Percentiles rank a stretch among this genome's conserved stretches.
Conservation (phyloP, 2,797 vertebrate genomes). For the Loriculus beryllinus region DNA sequence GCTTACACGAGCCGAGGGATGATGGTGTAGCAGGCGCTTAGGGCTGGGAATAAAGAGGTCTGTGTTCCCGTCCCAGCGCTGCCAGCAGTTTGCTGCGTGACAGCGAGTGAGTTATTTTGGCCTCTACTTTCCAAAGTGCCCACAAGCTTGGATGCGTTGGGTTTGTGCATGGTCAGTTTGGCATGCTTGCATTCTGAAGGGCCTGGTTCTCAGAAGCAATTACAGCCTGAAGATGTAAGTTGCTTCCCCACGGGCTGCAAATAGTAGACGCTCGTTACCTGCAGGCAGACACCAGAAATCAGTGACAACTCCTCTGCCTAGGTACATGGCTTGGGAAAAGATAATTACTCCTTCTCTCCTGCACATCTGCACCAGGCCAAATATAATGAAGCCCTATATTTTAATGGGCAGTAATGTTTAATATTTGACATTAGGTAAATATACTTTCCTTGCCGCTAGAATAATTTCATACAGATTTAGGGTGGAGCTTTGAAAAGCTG, state of each 20-base stretch:
- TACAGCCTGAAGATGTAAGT: not conserved
- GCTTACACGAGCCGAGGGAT: fast-evolving
- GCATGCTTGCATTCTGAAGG: not conserved
- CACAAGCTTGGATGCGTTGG: not conserved
- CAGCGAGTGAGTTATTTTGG: not conserved
- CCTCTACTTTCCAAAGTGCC: not conserved
- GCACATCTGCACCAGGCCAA: slow-evolving; percentile 45
- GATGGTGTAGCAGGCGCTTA: fast-evolving
- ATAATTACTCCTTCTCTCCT: slow-evolving; percentile 52
- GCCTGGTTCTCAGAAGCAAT: not conserved
- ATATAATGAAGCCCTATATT: slow-evolving; percentile 57
- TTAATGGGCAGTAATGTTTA: slow-evolving; percentile 58
- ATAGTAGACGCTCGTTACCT: not conserved
- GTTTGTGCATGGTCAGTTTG: not conserved
- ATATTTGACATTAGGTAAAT: slow-evolving; percentile 61
- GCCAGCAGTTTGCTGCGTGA: not conserved
- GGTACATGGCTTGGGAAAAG: not conserved
- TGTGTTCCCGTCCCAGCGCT: not conserved
- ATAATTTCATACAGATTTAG: slow-evolving; percentile 48
- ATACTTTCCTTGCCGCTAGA: slow-evolving; percentile 29
- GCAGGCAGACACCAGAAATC: not conserved
- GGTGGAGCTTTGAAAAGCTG: slow-evolving; percentile 62
- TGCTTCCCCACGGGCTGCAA: not conserved
- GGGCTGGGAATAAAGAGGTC: not conserved
- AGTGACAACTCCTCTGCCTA: not conserved